A percentile compares a stretch with the other conserved stretches of the same genome.
These are phyloP conservation scores for Capreolus pygargus DNA, from an alignment of 2,113 vertebrate species.

Conservation along the genomic window DNA sequence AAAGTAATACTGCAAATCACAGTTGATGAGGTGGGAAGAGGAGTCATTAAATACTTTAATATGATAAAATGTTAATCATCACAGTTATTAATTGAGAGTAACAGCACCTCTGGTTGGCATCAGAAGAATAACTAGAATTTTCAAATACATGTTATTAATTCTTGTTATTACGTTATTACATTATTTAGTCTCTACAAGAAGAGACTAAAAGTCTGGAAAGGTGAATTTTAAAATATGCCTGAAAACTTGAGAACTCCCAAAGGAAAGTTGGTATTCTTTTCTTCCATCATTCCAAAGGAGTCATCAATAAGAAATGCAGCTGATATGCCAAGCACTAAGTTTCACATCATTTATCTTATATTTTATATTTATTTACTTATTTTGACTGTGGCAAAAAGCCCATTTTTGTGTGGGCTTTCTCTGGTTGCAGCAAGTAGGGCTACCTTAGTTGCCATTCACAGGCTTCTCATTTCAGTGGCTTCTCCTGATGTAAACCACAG, in stretches of 20 bases:
- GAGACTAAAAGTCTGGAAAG: constrained; percentile 40
- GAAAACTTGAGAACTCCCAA: constrained; percentile 36
- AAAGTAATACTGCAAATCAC: background rate
- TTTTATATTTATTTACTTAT: background rate
- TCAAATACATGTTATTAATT: constrained; percentile 48
- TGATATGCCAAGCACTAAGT: background rate
- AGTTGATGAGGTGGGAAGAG: background rate
- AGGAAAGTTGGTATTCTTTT: constrained; percentile 65
- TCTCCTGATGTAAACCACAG: background rate
- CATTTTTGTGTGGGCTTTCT: background rate
- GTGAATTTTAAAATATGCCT: constrained; percentile 59
- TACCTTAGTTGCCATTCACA: background rate
- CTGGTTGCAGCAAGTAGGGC: background rate
- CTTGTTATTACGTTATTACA: background rate
- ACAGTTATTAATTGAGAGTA: constrained; percentile 39
- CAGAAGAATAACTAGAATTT: constrained; percentile 53
- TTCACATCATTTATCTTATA: constrained; percentile 48
- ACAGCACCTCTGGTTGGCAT: background rate
- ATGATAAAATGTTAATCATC: constrained; percentile 65
- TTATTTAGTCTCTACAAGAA: too few species aligned
- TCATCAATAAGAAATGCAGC: constrained; percentile 67
- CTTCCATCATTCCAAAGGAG: constrained; percentile 28
- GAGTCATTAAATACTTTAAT: background rate
- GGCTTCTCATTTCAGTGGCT: background rate
- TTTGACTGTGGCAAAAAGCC: background rate